Evolutionary conservation across 2,888 invertebrate species (phyloP).

Genomic region (Yponomeuta cagnagella): DNA sequence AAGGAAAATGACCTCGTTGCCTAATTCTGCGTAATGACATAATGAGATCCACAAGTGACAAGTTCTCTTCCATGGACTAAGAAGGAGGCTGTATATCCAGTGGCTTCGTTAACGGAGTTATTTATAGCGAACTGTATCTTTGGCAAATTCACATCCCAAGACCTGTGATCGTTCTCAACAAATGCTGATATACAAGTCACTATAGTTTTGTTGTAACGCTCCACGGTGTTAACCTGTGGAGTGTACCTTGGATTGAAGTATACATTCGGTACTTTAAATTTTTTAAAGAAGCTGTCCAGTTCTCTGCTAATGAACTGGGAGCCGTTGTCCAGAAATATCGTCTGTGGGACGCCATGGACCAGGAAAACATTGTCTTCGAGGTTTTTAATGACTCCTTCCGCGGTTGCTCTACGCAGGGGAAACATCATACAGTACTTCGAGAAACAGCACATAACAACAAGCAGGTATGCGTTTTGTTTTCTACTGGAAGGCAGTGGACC

Average conservation of each 20-base stretch:
- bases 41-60: too few relatives aligned
- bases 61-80: too few relatives aligned
- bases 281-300: conserved; percentile 17
- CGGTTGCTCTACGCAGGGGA: conserved; percentile 23
- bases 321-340: conserved; percentile 28
- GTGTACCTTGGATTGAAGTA: neutral
- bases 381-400: conserved; percentile 14
- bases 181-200: too few relatives aligned
- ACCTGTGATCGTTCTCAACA: too few relatives aligned
- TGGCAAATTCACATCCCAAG: too few relatives aligned
- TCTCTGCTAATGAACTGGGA: conserved; percentile 24
- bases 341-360: conserved; percentile 28
- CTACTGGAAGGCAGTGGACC: conserved; percentile 26
- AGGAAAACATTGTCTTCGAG: conserved; percentile 23
- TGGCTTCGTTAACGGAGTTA: too few relatives aligned
- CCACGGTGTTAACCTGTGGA: too few relatives aligned
- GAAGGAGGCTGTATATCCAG: too few relatives aligned
- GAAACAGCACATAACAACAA: conserved; percentile 26
- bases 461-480: conserved; percentile 8
- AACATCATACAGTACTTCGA: conserved; percentile 25
- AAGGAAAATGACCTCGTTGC: neutral
- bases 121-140: too few relatives aligned
- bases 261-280: conserved; percentile 26
- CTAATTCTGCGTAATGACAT: neutral
- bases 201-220: too few relatives aligned